These are phyloP conservation scores for Bothrops jararaca DNA, from an alignment of 2,113 vertebrate species.

Conservation along the genomic window DNA sequence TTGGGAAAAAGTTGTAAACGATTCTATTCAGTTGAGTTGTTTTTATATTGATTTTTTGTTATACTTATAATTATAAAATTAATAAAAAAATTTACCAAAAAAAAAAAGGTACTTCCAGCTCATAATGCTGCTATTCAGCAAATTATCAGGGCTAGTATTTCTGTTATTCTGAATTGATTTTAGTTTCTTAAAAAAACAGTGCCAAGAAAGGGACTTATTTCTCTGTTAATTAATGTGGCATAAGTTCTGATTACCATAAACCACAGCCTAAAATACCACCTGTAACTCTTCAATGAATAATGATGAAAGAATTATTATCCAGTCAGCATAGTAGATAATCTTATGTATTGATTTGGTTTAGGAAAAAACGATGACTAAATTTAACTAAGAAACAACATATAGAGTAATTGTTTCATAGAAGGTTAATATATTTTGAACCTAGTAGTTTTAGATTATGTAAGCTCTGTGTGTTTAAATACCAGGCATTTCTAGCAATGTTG, in stretches of 20 bases:
- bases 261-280: neutral
- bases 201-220: neutral
- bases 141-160: neutral
- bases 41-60: too few species aligned
- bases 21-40: too few species aligned
- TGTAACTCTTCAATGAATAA: neutral
- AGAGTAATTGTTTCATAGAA: neutral
- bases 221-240: neutral
- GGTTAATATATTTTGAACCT: neutral
- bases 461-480: slow-evolving; percentile 40
- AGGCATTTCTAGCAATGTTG: slow-evolving; percentile 31
- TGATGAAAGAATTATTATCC: neutral
- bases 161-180: neutral
- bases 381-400: neutral
- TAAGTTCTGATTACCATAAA: neutral
- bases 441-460: neutral
- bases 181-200: neutral
- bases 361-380: neutral
- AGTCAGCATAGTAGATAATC: neutral
- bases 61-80: too few species aligned
- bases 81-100: too few species aligned
- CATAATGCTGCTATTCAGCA: neutral
- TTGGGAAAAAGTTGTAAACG: too few species aligned
- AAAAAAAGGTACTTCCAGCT: neutral
- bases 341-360: neutral